phyloP scores from a whole-genome alignment of 2,797 vertebrate genomes.

The Sparidentex hasta region DNA sequence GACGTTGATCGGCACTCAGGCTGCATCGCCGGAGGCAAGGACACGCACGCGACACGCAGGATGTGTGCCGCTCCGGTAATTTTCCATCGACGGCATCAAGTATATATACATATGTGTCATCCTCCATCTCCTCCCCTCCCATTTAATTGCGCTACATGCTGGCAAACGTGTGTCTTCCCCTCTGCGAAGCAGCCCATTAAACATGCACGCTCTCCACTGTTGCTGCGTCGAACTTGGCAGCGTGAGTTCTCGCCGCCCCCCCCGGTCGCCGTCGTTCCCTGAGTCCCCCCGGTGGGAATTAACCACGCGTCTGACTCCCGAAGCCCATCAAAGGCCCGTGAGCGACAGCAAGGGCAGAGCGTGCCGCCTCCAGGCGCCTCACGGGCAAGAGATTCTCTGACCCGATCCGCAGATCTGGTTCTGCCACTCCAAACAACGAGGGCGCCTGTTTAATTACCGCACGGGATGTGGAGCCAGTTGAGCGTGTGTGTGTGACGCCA shows the following conservation, averaged over 20 bases:
- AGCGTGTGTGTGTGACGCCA: slow-evolving; percentile 15
- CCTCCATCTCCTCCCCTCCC: slow-evolving; percentile 12
- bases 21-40: slow-evolving; percentile 15
- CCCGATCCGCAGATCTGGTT: slow-evolving; percentile 22
- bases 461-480: neutral
- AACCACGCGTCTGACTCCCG: slow-evolving; percentile 18
- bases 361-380: slow-evolving; percentile 36
- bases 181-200: slow-evolving; percentile 52
- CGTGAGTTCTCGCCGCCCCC: slow-evolving; percentile 41
- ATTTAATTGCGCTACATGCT: slow-evolving; percentile 35
- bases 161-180: slow-evolving; percentile 26
- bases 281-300: slow-evolving; percentile 27
- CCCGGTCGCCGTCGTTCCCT: slow-evolving; percentile 39
- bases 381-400: slow-evolving; percentile 17
- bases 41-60: neutral
- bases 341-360: slow-evolving; percentile 38
- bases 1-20: slow-evolving; percentile 26
- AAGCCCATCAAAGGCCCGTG: slow-evolving; percentile 45
- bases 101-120: slow-evolving; percentile 30
- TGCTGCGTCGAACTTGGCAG: slow-evolving; percentile 41
- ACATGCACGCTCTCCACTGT: slow-evolving; percentile 58
- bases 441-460: neutral
- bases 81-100: slow-evolving; percentile 38
- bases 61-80: slow-evolving; percentile 24
- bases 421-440: slow-evolving; percentile 29